These are phyloP conservation scores for Rhabdomys pumilio DNA, from an alignment of 2,797 vertebrate genomes.

Conservation along the genomic window DNA sequence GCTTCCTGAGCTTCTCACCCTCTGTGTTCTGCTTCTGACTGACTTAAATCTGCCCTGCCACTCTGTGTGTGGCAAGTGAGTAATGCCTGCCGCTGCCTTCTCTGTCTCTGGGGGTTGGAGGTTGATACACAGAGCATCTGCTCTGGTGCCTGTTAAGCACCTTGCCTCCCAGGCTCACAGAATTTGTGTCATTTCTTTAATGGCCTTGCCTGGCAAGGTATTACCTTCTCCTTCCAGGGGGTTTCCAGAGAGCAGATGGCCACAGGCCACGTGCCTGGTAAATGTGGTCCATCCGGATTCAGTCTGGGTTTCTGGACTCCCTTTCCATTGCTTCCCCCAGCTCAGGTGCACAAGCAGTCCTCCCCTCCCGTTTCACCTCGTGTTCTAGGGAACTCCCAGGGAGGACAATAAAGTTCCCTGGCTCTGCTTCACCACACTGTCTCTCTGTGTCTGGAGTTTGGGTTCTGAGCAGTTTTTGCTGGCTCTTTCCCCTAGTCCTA, in stretches of 20 bases:
- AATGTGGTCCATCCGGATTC: neutral
- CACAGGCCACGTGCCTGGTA: neutral
- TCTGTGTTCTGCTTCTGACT: neutral
- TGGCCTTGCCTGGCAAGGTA: neutral
- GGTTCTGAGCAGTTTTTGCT: neutral
- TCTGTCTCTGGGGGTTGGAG: slow-evolving; percentile 39
- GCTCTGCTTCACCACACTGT: neutral
- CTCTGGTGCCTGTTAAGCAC: neutral
- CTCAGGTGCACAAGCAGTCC: neutral
- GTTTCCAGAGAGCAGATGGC: slow-evolving; percentile 49
- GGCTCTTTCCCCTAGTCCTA: slow-evolving; percentile 43
- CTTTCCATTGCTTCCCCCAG: neutral
- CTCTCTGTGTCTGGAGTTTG: neutral
- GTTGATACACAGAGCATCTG: slow-evolving; percentile 31
- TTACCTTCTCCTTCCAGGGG: neutral
- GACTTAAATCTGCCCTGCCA: neutral
- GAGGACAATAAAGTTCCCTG: neutral
- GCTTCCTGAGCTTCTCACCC: slow-evolving; percentile 13
- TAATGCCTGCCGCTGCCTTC: slow-evolving; percentile 8
- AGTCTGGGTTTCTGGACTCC: slow-evolving; percentile 13
- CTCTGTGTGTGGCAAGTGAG: neutral
- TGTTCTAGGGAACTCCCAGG: neutral
- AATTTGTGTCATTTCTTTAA: slow-evolving; percentile 47
- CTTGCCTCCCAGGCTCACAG: neutral
- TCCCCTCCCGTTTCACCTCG: neutral